phyloP scores from a whole-genome alignment of 2,113 vertebrate species.

The Kryptolebias marmoratus region DNA sequence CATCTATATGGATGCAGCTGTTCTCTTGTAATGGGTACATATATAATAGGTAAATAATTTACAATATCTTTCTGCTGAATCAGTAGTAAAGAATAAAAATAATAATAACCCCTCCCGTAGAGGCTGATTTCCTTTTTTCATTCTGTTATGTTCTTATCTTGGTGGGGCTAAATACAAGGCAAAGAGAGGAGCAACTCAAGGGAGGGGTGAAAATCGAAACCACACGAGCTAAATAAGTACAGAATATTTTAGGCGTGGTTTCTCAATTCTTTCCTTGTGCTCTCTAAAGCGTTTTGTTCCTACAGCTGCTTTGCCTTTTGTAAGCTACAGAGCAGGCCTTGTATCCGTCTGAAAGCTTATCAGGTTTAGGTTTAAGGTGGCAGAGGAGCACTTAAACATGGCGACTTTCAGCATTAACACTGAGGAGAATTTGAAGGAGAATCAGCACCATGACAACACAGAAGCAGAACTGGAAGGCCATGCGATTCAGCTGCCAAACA shows the following conservation, averaged over 20 bases:
- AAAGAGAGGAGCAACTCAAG: neutral
- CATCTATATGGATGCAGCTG: no score
- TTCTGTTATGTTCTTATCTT: conserved; percentile 5
- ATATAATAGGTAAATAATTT: no score
- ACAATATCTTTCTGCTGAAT: neutral
- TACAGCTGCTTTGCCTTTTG: neutral
- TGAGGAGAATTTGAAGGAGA: conserved; percentile 20
- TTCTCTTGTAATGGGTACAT: neutral
- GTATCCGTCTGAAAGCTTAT: neutral
- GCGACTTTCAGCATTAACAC: neutral
- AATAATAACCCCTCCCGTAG: conserved; percentile 8
- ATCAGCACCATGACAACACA: neutral
- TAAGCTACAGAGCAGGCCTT: neutral
- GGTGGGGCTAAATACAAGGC: neutral
- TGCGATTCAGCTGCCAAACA: neutral
- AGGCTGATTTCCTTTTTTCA: conserved; percentile 35
- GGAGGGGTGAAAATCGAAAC: conserved; percentile 34
- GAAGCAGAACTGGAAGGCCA: conserved; percentile 9
- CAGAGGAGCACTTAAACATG: conserved; percentile 31
- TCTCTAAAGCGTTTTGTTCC: conserved; percentile 1
- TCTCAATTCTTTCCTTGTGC: conserved; percentile 29
- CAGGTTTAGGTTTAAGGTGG: neutral
- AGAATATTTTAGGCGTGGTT: conserved; percentile 46
- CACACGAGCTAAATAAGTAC: neutral
- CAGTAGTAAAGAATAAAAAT: neutral